These are phyloP conservation scores for Sceloporus undulatus DNA, from an alignment of 2,113 vertebrate species.

Conservation along the genomic window DNA sequence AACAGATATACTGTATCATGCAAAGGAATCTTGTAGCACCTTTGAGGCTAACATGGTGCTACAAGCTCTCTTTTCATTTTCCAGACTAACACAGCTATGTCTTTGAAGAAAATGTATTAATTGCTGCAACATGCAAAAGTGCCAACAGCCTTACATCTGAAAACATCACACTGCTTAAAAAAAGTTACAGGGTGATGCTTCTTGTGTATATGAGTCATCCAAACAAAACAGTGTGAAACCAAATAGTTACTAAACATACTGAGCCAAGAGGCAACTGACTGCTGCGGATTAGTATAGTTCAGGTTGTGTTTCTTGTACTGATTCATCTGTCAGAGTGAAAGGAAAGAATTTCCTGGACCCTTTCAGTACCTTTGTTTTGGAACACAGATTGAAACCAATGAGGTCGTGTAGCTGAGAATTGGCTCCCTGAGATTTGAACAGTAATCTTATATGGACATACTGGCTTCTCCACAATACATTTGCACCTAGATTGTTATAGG, in stretches of 20 bases:
- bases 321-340: constrained; percentile 22
- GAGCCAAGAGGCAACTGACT: background rate
- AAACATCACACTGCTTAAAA: constrained; percentile 27
- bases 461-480: background rate
- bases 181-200: background rate
- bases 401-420: background rate
- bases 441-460: constrained; percentile 22
- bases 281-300: background rate
- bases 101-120: background rate
- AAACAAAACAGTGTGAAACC: constrained; percentile 42
- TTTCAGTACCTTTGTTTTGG: fast-evolving
- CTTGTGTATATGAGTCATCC: constrained; percentile 23
- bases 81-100: no score
- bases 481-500: background rate
- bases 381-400: background rate
- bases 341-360: constrained; percentile 8
- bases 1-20: background rate
- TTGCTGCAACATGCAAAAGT: background rate
- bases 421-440: constrained; percentile 9
- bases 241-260: constrained; percentile 41
- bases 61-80: no score
- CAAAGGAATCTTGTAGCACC: no score
- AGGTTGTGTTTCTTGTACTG: constrained; percentile 21
- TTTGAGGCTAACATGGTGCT: no score
- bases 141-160: constrained; percentile 17